Evolutionary conservation across 35 echinoderm and acorn worm genomes (phyloP), one percentile per base, ranked within the genome.

Genomic region (Stichopus chloronotus): DNA sequence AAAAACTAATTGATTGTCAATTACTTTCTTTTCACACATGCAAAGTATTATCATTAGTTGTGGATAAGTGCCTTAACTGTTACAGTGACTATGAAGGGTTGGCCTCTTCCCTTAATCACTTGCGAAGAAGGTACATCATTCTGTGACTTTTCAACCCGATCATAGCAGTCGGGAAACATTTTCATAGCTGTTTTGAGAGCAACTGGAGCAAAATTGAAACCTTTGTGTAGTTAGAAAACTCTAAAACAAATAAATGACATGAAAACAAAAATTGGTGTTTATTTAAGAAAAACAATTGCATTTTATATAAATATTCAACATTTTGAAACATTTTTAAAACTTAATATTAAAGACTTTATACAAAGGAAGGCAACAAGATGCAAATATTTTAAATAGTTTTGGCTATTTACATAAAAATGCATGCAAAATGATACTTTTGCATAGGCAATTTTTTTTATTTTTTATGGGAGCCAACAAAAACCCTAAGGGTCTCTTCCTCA

Each of bases 261-360:
- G 1, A 74, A 74, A 74, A 74, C 69, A 74, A 74, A 19, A 19
- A 6, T 20, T 20, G n/a, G 19, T 74, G 30, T 43, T 43, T 43
- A 74, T 74, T 74, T 74, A 74, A 74, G 22, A 43, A 43, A 43
- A 43, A 43, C 30, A 74, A 20, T 74, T 74, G 69, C 69, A 74
- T 85, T 85, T 85, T 85, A 85, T 85, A 85, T 85, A 85, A 85
- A 85, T 85, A 85, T 58, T 85, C 82, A 85, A 85, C 82, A 85
- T 85, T 85, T 85, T 53, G 7, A 85, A 85, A 85, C 55, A 85
- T 85, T 58, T n/a, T 85, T 85, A 58, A 59, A 25, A 85, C 82
- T 85, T 85, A 55, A 58, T 23, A 43, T 43, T 43, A 85, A 58
- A 58, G n/a, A 85, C 55, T 85, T 82, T 82, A 58, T 85, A 85